Evolutionary conservation across 2,113 vertebrate species (phyloP).

Genomic region (Callopanchax toddi): DNA sequence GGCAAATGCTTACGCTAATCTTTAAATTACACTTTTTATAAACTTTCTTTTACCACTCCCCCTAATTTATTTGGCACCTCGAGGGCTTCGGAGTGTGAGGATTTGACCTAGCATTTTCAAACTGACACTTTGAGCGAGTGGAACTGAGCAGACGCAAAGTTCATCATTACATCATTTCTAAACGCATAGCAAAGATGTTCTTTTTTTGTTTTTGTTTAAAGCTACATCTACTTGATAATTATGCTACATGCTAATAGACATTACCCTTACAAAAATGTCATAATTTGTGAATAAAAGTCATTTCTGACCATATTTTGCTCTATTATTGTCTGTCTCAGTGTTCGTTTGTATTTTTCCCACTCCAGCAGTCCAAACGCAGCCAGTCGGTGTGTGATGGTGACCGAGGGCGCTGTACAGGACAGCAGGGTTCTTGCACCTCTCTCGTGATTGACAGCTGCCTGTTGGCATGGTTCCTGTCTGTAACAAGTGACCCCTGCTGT

Average conservation of each 20-base stretch:
- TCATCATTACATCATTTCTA: neutral
- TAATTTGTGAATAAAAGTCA: conserved; percentile 37
- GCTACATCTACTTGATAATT: conserved; percentile 11
- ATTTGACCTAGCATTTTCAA: conserved; percentile 51
- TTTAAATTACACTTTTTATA: conserved; percentile 48
- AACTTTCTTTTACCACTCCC: conserved; percentile 26
- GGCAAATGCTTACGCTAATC: conserved; percentile 69
- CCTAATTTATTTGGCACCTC: conserved; percentile 59
- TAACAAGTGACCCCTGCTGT: conserved; percentile 71
- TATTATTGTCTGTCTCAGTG: neutral
- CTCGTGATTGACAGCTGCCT: conserved; percentile 70
- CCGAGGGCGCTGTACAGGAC: conserved; percentile 41
- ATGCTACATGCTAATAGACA: conserved; percentile 12
- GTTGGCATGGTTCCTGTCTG: conserved; percentile 56
- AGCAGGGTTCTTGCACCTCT: conserved; percentile 45
- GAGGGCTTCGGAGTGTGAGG: conserved; percentile 51
- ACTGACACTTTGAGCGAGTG: conserved; percentile 52
- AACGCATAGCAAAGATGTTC: conserved; percentile 19
- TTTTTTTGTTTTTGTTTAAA: conserved; percentile 2
- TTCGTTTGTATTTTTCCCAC: neutral
- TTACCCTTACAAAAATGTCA: neutral
- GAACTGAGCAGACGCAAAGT: conserved; percentile 12
- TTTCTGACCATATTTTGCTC: neutral
- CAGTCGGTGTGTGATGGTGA: conserved; percentile 41
- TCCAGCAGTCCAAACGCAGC: conserved; percentile 45